These are phyloP conservation scores for Monochamus saltuarius DNA, from an alignment of 1,140 invertebrate species.

Conservation along the genomic window DNA sequence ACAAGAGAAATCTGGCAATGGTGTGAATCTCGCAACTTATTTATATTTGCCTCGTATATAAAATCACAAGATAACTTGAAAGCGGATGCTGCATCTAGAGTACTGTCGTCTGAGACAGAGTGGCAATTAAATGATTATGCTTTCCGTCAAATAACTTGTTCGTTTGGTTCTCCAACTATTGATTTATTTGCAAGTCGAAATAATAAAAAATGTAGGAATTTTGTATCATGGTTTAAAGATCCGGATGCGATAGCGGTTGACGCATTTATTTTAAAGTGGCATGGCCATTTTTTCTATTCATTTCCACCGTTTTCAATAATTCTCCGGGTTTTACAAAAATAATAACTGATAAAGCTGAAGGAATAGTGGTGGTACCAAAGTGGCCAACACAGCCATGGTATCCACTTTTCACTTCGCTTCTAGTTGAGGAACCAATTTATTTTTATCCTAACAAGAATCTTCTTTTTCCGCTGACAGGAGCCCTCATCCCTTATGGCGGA, in stretches of 20 bases:
- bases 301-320: slow-evolving; percentile 38
- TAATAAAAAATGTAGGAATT: slow-evolving; percentile 36
- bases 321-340: slow-evolving; percentile 35
- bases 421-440: too few relatives aligned
- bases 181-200: slow-evolving; percentile 38
- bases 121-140: slow-evolving; percentile 1
- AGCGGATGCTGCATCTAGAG: slow-evolving; percentile 36
- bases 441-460: too few relatives aligned
- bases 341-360: slow-evolving; percentile 32
- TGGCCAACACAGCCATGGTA: slow-evolving; percentile 42
- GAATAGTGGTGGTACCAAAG: slow-evolving; percentile 41
- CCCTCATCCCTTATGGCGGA: background rate
- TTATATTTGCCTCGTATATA: slow-evolving; percentile 38
- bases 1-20: slow-evolving; percentile 33
- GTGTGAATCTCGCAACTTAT: slow-evolving; percentile 32
- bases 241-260: slow-evolving; percentile 32
- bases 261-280: slow-evolving; percentile 40
- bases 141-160: slow-evolving; percentile 14
- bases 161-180: slow-evolving; percentile 28
- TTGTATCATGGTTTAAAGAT: slow-evolving; percentile 39
- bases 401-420: slow-evolving; percentile 35
- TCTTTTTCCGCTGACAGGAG: too few relatives aligned
- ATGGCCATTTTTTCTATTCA: slow-evolving; percentile 33
- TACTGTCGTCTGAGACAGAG: slow-evolving; percentile 29
- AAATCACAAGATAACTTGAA: slow-evolving; percentile 25